Base-by-base conservation (phyloP, 2,797 vertebrate genomes). In the Notamacropus eugenii region DNA sequence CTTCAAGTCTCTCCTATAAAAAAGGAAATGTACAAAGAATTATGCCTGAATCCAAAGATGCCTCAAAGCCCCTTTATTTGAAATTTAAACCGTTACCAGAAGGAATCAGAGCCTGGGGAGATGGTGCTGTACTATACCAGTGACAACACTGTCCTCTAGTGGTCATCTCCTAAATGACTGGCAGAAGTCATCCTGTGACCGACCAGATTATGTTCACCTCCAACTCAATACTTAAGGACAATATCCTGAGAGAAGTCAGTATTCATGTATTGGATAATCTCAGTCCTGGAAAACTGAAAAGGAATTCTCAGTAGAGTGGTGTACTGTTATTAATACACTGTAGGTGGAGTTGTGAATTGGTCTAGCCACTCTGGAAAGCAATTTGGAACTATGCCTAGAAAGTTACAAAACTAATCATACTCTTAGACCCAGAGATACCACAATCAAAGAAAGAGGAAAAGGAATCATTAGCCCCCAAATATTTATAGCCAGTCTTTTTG, bases 131-230 rank as follows among this genome's bases (percentile, higher is more conserved):
- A 87, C 31, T 92, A 94, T 46, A 56, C 54, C 95, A 94, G 0
- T 59, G 93, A 93, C 34, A n/a, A 94, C 96, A 92, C 97, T 98
- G 98, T 58, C 98, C 98, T 97, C 98, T 98, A 93, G 96, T 97
- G 98, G 97, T 82, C 96, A 90, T 56, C 59, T 90, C 96, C 52
- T 97, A 92, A 95, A 58, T 92, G 91, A 93, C 95, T 55, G 54
- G 67, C 67, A 28, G 22, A 5, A 67, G 91, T 27, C 29, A 34
- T 58, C 74, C 74, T 87, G 67, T 24, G n/a, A 46, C 31, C 50
- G 24, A 50, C 74, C 74, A 46, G 74, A 87, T 50, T 50, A 87
- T 50, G 24, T 50, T 28, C 22, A n/a, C 54, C 62, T 93, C 29
- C 12, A 62, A n/a, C n/a, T 91, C 58, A 62, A 34, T 92, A 59